Base-by-base conservation (phyloP, 2,797 vertebrate species). In the Neomorphus geoffroyi region DNA sequence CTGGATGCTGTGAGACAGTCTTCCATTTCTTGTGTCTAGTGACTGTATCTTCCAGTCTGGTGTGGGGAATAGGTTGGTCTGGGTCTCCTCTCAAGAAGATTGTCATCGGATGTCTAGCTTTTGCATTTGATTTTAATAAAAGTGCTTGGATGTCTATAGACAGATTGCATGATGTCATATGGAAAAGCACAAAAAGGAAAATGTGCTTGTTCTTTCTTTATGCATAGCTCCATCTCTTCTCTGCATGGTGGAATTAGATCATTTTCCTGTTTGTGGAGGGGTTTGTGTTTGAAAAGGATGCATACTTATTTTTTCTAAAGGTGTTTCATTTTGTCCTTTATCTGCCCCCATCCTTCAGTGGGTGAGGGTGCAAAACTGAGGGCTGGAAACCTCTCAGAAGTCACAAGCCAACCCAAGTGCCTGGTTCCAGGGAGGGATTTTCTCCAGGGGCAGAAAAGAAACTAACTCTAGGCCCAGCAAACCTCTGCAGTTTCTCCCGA, bases 51-150 rank as follows among this genome's bases (percentile, higher is more conserved):
- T 67, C 18, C 43, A 65, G 50, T 32, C 30, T 46, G 26, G 18
- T 23, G 4, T 24, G 57, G 39, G 26, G 11, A 70, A 50, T 27
- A 43, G 41, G 28, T 26, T 82, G 50, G 18, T 78, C 50, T 87
- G 48, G 16, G 27, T n/a, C 90, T 22, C 30, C 27, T 88, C 70
- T 82, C 18, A 41, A 45, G 35, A 50, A 50, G 27, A 33, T 58
- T 53, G 53, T 48, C 6, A 37, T 1, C 6, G 6, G 22, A 57
- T 83, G 30, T 72, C 72, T 83, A 70, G 86, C 4, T 79, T 88
- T 9, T 86, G 51, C 35, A 90, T 86, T 85, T 53, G 64, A 53
- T 81, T 77, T 56, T 64, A 97, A 94, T 93, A 82, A 94, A 95
- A 39, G 8, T 64, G 12, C 37, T 92, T 84, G 87, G 80, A 88